Evolutionary conservation across 2,113 vertebrate genomes (phyloP).

Genomic region (Chunga burmeisteri): DNA sequence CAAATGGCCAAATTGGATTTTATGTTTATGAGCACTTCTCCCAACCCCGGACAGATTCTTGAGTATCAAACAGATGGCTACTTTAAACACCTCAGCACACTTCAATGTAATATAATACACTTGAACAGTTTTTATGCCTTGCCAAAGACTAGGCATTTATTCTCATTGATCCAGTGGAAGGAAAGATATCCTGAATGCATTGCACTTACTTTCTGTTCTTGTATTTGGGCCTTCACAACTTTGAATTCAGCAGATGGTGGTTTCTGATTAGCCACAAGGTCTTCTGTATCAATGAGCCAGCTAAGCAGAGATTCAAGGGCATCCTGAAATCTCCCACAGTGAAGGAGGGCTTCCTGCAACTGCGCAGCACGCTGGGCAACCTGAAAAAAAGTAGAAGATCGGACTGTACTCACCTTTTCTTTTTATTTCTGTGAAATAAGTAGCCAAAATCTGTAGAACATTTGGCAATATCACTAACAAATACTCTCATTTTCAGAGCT

Average conservation of each 20-base stretch:
- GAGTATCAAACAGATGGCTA: neutral
- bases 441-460: neutral
- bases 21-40: neutral
- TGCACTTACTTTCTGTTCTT: slow-evolving; percentile 92
- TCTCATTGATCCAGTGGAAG: neutral
- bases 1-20: neutral
- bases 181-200: neutral
- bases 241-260: slow-evolving; percentile 95
- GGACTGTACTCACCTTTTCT: neutral
- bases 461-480: neutral
- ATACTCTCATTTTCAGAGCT: neutral
- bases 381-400: slow-evolving; percentile 61
- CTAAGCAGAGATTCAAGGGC: slow-evolving; percentile 95
- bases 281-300: slow-evolving; percentile 96
- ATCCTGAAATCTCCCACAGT: slow-evolving; percentile 97
- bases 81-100: neutral
- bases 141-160: neutral
- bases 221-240: slow-evolving; percentile 98
- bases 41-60: neutral
- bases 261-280: slow-evolving; percentile 94
- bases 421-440: neutral
- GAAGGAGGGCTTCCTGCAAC: slow-evolving; percentile 92
- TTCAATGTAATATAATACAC: neutral
- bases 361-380: slow-evolving; percentile 92
- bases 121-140: neutral